These are phyloP conservation scores for Cremastinae sp. DNA, from an alignment of 2,888 invertebrate species.

Conservation along the genomic window DNA sequence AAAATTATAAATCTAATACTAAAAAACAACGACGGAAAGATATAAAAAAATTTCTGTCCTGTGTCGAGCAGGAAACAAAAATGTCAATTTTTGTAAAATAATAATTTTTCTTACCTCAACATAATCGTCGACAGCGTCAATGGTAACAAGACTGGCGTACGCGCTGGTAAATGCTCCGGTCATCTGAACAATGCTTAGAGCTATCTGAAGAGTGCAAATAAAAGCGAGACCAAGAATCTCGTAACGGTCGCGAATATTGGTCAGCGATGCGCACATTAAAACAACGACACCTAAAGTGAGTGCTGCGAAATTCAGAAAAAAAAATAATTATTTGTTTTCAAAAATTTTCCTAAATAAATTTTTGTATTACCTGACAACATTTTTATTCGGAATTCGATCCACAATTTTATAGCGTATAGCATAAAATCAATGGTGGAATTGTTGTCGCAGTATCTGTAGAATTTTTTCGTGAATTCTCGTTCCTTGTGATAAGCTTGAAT, in stretches of 20 bases:
- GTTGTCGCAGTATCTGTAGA: constrained; percentile 68
- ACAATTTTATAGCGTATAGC: constrained; percentile 68
- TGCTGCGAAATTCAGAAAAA: constrained; percentile 35
- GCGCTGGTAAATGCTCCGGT: constrained; percentile 63
- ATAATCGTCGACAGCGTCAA: constrained; percentile 66
- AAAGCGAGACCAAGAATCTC: constrained; percentile 67
- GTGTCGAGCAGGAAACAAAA: no score
- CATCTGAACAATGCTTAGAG: constrained; percentile 63
- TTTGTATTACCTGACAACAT: constrained; percentile 65
- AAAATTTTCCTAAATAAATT: not conserved
- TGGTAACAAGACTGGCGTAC: constrained; percentile 65
- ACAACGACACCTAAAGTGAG: constrained; percentile 60
- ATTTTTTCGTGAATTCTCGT: constrained; percentile 69
- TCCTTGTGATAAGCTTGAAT: constrained; percentile 71
- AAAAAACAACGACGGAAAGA: not conserved
- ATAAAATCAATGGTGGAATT: constrained; percentile 69
- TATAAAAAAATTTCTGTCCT: no score
- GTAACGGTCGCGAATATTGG: constrained; percentile 59
- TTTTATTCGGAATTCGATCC: constrained; percentile 70
- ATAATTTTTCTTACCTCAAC: constrained; percentile 65
- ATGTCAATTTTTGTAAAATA: no score
- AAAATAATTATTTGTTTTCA: not conserved
- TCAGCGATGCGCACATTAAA: constrained; percentile 63
- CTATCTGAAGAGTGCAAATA: constrained; percentile 67
- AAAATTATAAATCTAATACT: no score